A percentile compares a stretch with the other conserved stretches of the same genome.
These are phyloP conservation scores for Alexandromys fortis DNA, from an alignment of 2,113 vertebrate genomes.

Conservation along the genomic window DNA sequence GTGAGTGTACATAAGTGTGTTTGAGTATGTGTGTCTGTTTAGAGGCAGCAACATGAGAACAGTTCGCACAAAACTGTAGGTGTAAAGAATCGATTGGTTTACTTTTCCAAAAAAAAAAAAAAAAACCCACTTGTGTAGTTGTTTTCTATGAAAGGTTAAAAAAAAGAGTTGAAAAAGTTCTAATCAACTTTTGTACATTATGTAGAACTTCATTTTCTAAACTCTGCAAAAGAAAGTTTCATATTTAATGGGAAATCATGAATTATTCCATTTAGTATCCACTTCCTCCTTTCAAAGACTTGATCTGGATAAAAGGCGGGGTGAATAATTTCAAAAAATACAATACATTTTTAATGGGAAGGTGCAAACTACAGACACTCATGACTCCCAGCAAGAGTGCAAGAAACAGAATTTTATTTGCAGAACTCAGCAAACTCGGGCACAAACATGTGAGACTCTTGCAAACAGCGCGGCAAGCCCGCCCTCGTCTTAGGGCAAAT, in stretches of 20 bases:
- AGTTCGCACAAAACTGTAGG: constrained; percentile 55
- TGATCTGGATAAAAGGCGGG: constrained; percentile 96
- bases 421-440: constrained; percentile 90
- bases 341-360: constrained; percentile 93
- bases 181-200: constrained; percentile 98
- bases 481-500: constrained; percentile 84
- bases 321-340: constrained; percentile 94
- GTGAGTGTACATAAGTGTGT: background rate
- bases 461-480: constrained; percentile 75
- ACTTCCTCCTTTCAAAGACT: constrained; percentile 98
- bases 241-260: constrained; percentile 99
- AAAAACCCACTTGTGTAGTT: constrained; percentile 81
- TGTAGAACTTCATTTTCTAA: constrained; percentile 99
- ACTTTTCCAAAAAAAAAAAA: constrained; percentile 79
- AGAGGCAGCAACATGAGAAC: constrained; percentile 61
- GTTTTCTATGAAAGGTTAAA: constrained; percentile 81
- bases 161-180: constrained; percentile 83
- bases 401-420: constrained; percentile 93
- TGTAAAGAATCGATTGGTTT: constrained; percentile 73
- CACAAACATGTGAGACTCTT: constrained; percentile 88
- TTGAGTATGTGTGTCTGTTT: background rate
- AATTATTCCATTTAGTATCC: constrained; percentile 99
- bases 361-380: constrained; percentile 93
- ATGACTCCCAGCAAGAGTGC: constrained; percentile 91
- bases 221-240: constrained; percentile 98